A percentile compares a stretch with the other conserved stretches of the same genome.
These are phyloP conservation scores for Zygothrica quintamaculata DNA, from an alignment of 2,888 invertebrate genomes.

Conservation along the genomic window DNA sequence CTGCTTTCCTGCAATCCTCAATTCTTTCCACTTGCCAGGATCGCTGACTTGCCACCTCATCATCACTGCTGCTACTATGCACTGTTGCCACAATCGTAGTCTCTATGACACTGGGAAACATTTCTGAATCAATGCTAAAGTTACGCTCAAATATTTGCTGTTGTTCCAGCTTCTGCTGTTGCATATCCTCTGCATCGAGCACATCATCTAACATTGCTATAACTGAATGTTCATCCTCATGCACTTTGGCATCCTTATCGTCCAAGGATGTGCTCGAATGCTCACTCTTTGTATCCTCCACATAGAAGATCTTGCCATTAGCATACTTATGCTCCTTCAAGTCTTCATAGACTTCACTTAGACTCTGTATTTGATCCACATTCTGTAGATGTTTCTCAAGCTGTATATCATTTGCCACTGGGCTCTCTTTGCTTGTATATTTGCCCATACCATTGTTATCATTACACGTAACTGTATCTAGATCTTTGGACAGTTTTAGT, in stretches of 20 bases:
- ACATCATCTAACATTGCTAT: slow-evolving; percentile 83
- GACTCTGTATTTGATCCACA: slow-evolving; percentile 78
- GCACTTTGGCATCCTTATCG: slow-evolving; percentile 29
- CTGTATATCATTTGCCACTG: slow-evolving; percentile 44
- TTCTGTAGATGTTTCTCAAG: no score
- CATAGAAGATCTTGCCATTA: slow-evolving; percentile 80
- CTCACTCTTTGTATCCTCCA: slow-evolving; percentile 73
- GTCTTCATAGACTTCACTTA: slow-evolving; percentile 75
- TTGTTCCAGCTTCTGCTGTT: slow-evolving; percentile 44
- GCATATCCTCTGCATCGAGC: slow-evolving; percentile 75
- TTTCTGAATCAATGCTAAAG: slow-evolving; percentile 80
- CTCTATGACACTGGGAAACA: slow-evolving; percentile 80
- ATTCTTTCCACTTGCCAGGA: slow-evolving; percentile 30
- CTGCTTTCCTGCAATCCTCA: slow-evolving; percentile 57
- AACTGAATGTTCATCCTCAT: slow-evolving; percentile 79
- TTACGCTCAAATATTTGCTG: slow-evolving; percentile 55
- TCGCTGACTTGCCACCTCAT: slow-evolving; percentile 33
- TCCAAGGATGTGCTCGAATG: slow-evolving; percentile 40
- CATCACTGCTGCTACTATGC: slow-evolving; percentile 75
- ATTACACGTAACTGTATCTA: background rate
- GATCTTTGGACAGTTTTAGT: slow-evolving; percentile 34
- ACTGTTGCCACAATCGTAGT: slow-evolving; percentile 82
- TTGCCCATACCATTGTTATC: slow-evolving; percentile 27
- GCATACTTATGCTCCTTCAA: slow-evolving; percentile 78
- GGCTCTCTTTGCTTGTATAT: slow-evolving; percentile 42